Percentiles rank a stretch among this genome's conserved stretches.
Conservation (phyloP, 2,113 vertebrate species). For the Corythornis madagascariensis region DNA sequence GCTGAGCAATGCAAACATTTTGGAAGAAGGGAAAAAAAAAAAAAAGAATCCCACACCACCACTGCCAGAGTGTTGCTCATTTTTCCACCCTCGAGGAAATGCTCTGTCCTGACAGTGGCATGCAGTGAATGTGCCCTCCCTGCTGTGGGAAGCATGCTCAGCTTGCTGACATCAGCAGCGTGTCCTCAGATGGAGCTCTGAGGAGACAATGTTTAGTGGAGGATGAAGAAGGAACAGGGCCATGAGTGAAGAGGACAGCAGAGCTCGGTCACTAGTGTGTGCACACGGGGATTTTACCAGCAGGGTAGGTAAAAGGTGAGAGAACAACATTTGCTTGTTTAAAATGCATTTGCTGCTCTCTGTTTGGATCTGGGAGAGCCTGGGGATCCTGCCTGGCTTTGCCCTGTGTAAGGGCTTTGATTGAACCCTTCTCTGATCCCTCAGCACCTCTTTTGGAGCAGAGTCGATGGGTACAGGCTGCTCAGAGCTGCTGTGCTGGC, state of each 20-base stretch:
- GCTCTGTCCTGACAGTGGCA: not conserved
- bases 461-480: not conserved
- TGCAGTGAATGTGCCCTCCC: not conserved
- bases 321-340: not conserved
- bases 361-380: not conserved
- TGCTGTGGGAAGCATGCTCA: not conserved
- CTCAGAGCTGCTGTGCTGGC: not conserved
- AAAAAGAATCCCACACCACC: not conserved
- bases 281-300: not conserved
- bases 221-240: not conserved
- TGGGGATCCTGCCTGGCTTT: not conserved
- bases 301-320: not conserved
- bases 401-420: not conserved
- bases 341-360: not conserved
- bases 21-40: too few species aligned
- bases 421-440: not conserved
- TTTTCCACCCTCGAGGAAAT: not conserved
- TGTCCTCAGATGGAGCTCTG: not conserved
- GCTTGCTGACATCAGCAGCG: not conserved
- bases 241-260: not conserved
- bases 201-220: not conserved
- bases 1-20: not conserved
- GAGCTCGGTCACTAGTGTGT: rapidly evolving
- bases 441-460: rapidly evolving
- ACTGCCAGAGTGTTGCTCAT: not conserved